Evolutionary conservation across 2,113 vertebrate species (phyloP), one percentile per base, ranked within the genome.

Genomic region (Lagenorhynchus albirostris): DNA sequence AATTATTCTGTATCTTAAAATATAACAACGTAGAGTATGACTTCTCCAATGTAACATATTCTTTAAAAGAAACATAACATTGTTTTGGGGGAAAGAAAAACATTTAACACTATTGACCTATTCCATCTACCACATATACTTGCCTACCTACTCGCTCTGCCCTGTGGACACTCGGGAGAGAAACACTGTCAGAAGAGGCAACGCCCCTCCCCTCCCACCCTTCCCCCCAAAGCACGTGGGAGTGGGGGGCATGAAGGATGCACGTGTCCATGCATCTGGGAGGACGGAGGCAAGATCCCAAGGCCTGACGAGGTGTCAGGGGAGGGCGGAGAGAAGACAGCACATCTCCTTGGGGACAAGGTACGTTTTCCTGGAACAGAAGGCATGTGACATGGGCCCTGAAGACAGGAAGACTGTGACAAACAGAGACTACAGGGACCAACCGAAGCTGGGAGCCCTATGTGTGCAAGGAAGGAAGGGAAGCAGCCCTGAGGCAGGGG

Each of bases 261-360:
- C n/a, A 5, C 2, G 0, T 1, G 23, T 12, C 13, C 18, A 12
- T 0, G 0, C 29, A 1, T 23, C 23, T 23, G 36, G 25, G 23
- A 63, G 76, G 67, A 38, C 3, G 12, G 68, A 33, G 31, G 65
- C 36, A 18, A 20, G 44, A 38, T 14, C 5, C 73, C 36, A 6
- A 68, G 50, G 0, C 33, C 21, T 8, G 60, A 36, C 0, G 23
- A 15, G 50, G 53, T 0, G 3, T 50, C 23, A 2, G 11, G 33
- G 36, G 31, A 70, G 67, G 14, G n/a, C 3, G 23, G 1, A 33
- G 41, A 21, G 20, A 11, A 33, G 41, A 31, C 11, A 0, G 18
- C 10, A 3, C 47, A 20, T 15, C 17, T 23, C 33, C 17, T 44
- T 4, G 13, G 29, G 50, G 13, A 21, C 21, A 11, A 33, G 38